These are phyloP conservation scores for Habrosyne pyritoides DNA, from an alignment of 2,888 invertebrate species.

Conservation along the genomic window DNA sequence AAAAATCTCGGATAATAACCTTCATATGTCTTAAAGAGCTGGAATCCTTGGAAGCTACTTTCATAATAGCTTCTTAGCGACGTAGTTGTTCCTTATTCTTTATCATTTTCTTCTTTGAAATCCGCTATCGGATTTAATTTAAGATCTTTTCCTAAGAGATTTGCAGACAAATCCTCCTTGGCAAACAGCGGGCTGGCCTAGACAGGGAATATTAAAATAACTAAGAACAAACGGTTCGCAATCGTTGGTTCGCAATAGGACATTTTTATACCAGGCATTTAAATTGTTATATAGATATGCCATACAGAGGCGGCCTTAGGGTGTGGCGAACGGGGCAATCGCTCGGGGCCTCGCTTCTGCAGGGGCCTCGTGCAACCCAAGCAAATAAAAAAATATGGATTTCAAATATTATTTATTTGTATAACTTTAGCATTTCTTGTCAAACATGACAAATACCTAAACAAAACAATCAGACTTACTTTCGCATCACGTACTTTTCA, in stretches of 20 bases:
- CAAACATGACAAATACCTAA: too few species aligned
- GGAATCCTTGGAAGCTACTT: background rate
- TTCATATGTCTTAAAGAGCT: background rate
- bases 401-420: too few species aligned
- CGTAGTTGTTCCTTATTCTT: background rate
- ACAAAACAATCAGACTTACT: too few species aligned
- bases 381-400: too few species aligned
- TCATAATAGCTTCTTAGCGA: background rate
- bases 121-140: background rate
- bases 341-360: too few species aligned
- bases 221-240: background rate
- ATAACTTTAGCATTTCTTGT: too few species aligned
- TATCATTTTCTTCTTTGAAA: background rate
- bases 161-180: constrained; percentile 14
- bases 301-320: too few species aligned
- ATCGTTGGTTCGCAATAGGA: background rate
- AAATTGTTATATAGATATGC: background rate
- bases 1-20: too few species aligned
- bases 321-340: too few species aligned
- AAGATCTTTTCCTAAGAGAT: constrained; percentile 13
- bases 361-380: too few species aligned
- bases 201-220: constrained; percentile 3
- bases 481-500: too few species aligned
- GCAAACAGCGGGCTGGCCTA: constrained; percentile 9
- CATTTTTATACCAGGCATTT: background rate